Evolutionary conservation across 1,140 invertebrate species (phyloP), one percentile per base, ranked within the genome.

Genomic region (Cydia fagiglandana): DNA sequence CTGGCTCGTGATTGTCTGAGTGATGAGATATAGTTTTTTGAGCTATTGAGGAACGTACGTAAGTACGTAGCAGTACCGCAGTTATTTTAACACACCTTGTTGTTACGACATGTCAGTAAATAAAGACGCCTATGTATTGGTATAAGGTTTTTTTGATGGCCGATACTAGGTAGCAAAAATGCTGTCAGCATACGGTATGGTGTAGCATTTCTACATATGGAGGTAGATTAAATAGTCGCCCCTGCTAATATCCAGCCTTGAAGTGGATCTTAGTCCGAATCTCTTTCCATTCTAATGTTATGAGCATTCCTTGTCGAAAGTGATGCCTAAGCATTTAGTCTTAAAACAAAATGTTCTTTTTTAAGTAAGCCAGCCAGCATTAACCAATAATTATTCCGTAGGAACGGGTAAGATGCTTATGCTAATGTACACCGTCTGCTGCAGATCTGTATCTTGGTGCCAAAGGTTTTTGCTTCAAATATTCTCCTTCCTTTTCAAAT

Each of bases 1-100:
- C 81, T 78, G 79, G 53, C 75, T 83, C 80, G 85, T 87, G 85
- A 88, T 89, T 86, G 85, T 86, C 85, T 85, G 83, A 86, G 81
- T 80, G 82, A 85, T 84, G 83, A 83, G 80, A 81, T 86, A 83
- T 84, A 83, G 84, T 84, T 86, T 83, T 81, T 79, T 86, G 75
- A 73, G 68, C 73, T 77, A 77, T 83, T 84, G 78, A 83, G 80
- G 78, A 1, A 24, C 24, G n/a, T n/a, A n/a, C 2, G 24, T 24
- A 24, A 0, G 24, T 24, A 61, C 76, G 76, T 80, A 77, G 76
- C 84, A 47, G 56, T 61, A 12, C 56, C 2, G 20, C 56, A 61
- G 56, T 61, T 24, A 61, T 17, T 20, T 61, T 61, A 2, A 61
- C 17, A 10, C 7, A 24, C 7, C 53, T 56, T 56, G 9, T 12